Conservation (phyloP, 2,888 invertebrate genomes). For the Oxystoma pomonae region DNA sequence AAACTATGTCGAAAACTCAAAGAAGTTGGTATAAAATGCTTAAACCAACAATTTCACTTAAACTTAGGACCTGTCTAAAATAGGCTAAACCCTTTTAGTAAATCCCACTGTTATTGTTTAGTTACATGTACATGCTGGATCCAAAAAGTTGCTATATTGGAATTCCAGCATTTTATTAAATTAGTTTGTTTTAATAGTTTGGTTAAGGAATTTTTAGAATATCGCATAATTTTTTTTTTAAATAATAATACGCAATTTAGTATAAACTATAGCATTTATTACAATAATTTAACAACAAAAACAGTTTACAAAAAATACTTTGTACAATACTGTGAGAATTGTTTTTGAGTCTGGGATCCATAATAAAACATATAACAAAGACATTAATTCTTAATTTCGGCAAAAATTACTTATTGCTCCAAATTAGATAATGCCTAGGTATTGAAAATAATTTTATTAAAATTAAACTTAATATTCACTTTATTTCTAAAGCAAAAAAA, state of each 20-base stretch:
- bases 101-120: too few relatives aligned
- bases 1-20: too few relatives aligned
- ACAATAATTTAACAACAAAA: not conserved
- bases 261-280: not conserved
- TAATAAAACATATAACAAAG: not conserved
- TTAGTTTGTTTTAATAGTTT: too few relatives aligned
- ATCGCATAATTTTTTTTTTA: not conserved
- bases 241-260: conserved; percentile 4
- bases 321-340: not conserved
- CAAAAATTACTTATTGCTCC: not conserved
- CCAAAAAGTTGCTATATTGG: too few relatives aligned
- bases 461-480: not conserved
- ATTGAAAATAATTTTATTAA: not conserved
- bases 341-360: not conserved
- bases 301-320: not conserved
- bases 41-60: too few relatives aligned
- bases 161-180: too few relatives aligned
- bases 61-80: too few relatives aligned
- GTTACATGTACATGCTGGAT: too few relatives aligned
- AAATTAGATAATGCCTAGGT: not conserved
- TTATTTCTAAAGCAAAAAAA: not conserved
- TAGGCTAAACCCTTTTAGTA: too few relatives aligned
- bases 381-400: not conserved
- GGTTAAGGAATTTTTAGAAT: not conserved
- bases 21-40: too few relatives aligned